A percentile compares a stretch with the other conserved stretches of the same genome.
Conservation (phyloP, 2,113 vertebrate genomes). For the Cololabis saira region DNA sequence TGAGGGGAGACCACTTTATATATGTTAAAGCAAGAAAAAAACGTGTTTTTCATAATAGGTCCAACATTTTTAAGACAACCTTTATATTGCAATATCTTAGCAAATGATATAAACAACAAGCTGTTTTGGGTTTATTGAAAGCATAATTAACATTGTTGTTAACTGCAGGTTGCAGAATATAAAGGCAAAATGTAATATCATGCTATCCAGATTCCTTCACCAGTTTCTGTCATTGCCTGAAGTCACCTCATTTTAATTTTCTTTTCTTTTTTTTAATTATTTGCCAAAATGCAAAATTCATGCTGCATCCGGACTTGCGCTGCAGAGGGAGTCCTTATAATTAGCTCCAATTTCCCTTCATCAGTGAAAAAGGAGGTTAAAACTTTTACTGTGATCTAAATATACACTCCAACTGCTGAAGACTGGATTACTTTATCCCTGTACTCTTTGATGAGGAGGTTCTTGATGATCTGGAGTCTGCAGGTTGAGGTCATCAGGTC, state of each 20-base stretch:
- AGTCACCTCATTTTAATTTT: not conserved
- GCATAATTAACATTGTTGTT: too few species aligned
- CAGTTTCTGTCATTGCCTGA: not conserved
- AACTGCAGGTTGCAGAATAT: too few species aligned
- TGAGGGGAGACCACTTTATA: too few species aligned
- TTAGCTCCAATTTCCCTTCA: slow-evolving; percentile 53
- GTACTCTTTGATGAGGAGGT: slow-evolving; percentile 30
- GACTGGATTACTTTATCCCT: slow-evolving; percentile 10
- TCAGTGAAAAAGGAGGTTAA: slow-evolving; percentile 40
- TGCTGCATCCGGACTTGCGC: slow-evolving; percentile 26
- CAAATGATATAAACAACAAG: too few species aligned
- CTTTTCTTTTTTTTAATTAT: slow-evolving; percentile 32
- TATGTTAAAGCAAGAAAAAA: too few species aligned
- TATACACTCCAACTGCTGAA: slow-evolving; percentile 21
- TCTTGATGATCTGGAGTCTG: slow-evolving; percentile 25
- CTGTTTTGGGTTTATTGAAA: too few species aligned
- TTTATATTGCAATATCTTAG: too few species aligned
- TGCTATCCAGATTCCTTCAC: too few species aligned
- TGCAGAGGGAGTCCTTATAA: slow-evolving; percentile 60
- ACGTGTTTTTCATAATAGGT: too few species aligned
- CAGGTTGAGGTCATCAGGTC: slow-evolving; percentile 37
- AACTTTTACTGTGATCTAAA: slow-evolving; percentile 31
- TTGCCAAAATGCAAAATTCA: slow-evolving; percentile 50
- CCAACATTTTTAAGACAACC: too few species aligned
- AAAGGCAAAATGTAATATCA: too few species aligned